Evolutionary conservation across 1,140 invertebrate genomes (phyloP), one percentile per base, ranked within the genome.

Genomic region (Asobara japonica): DNA sequence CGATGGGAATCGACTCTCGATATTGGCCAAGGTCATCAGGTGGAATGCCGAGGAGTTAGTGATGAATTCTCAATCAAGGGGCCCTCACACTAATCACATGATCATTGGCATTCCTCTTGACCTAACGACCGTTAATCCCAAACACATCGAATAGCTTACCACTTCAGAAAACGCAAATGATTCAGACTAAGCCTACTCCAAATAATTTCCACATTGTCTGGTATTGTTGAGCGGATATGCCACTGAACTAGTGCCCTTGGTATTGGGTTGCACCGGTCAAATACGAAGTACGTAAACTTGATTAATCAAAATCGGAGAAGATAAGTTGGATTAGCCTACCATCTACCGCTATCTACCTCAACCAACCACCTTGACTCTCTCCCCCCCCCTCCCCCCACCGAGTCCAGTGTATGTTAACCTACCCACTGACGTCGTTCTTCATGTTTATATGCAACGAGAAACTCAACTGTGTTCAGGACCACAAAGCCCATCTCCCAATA

Each of bases 391-490:
- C n/a, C 18, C 18, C n/a, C n/a, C 1, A 13, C 41, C 11, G 22
- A 22, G 22, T 56, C 51, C 51, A 56, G 11, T 18, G 3, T 56
- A 56, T 27, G 51, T 56, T 25, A 56, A 56, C 22, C 22, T 56
- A 56, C 22, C 22, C 20, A 27, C 22, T 27, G 20, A 33, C 60
- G 65, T 29, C 67, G 56, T 76, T 72, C 77, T 78, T 79, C 78
- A 78, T 78, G 79, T 80, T 79, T 80, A 79, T 80, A 79, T 80
- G 76, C 78, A 80, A 72, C 74, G 66, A 73, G 67, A 36, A 27
- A 56, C 51, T 56, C 18, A 22, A 56, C 51, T 27, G 51, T 41
- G 29, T 33, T 60, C 41, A 64, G 72, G 68, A 56, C 22, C 51
- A 27, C 22, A 56, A 27, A 56, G 51, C 51, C 51, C 51, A 25